Evolutionary conservation across 2,888 invertebrate genomes (phyloP), one percentile per base, ranked within the genome.

Genomic region (Amorpha juglandis): DNA sequence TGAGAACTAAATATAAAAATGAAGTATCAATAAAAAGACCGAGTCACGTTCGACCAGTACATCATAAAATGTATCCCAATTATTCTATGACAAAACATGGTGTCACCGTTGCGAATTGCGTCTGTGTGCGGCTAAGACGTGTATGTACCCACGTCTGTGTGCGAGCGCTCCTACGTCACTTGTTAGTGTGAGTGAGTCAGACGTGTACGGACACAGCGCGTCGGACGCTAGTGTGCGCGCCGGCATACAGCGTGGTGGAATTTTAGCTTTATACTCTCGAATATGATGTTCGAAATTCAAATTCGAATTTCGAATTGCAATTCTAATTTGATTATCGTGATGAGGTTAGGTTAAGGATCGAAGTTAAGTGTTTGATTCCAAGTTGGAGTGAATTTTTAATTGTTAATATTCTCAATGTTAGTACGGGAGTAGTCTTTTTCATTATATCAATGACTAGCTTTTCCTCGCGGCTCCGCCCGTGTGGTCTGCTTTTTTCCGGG

Each of bases 161-260:
- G 38, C 11, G 27, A 14, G n/a, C 58, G 53, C 63, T 68, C 45
- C 62, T 51, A 45, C 21, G 8, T 69, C 64, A 1, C 48, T 58
- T 33, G 48, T 16, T 45, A 21, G 51, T 70, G 77, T 76, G 74
- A 69, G 71, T 63, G 69, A 66, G 45, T 27, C 70, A 79, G 80
- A 78, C 79, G 55, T 68, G 77, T 80, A 42, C 42, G 53, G 21
- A 42, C 55, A 69, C 65, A 67, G 62, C 64, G 27, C 63, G 51
- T n/a, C 8, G 63, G 27, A 45, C 53, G 55, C 63, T 63, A 47
- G 52, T 12, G 65, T 63, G 50, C 50, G 45, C 9, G 19, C 35
- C 58, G 38, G 53, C 42, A 64, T 53, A 64, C 63, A 64, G 63
- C 14, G 45, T 64, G 63, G 42, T 64, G 42, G 42, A 51, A 51